These are phyloP conservation scores for Carabus problematicus DNA, from an alignment of 2,888 invertebrate species.

Conservation along the genomic window DNA sequence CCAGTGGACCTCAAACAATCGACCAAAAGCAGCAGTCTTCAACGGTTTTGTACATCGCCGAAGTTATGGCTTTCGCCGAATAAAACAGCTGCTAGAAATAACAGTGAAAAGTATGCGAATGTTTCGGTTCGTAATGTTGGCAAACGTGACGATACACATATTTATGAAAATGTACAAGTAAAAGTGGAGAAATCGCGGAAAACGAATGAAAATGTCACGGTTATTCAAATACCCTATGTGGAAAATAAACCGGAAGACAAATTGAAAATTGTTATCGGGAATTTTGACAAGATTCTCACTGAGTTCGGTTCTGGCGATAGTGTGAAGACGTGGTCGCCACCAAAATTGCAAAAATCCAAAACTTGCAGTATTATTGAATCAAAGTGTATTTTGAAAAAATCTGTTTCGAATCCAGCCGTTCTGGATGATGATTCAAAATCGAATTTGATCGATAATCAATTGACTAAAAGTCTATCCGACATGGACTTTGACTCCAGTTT, in stretches of 20 bases:
- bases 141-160: conserved; percentile 48
- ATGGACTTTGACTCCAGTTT: conserved; percentile 60
- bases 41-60: conserved; percentile 53
- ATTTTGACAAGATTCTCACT: conserved; percentile 63
- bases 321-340: conserved; percentile 55
- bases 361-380: conserved; percentile 76
- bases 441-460: conserved; percentile 46
- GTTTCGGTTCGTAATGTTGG: conserved; percentile 40
- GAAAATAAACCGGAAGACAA: conserved; percentile 54
- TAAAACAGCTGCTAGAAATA: conserved; percentile 28
- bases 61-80: conserved; percentile 50
- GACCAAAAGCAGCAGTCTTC: conserved; percentile 50
- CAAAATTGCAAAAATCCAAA: conserved; percentile 72
- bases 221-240: conserved; percentile 54
- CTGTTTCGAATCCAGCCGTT: conserved; percentile 61
- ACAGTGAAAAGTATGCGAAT: conserved; percentile 9
- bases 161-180: conserved; percentile 51
- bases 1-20: conserved; percentile 37
- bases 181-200: conserved; percentile 25
- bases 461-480: conserved; percentile 68
- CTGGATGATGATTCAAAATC: conserved; percentile 50
- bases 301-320: conserved; percentile 55
- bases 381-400: conserved; percentile 70
- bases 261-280: conserved; percentile 61
- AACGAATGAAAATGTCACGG: conserved; percentile 58